Conservation (phyloP, 2,113 vertebrate species). For the Rallus limicola region DNA sequence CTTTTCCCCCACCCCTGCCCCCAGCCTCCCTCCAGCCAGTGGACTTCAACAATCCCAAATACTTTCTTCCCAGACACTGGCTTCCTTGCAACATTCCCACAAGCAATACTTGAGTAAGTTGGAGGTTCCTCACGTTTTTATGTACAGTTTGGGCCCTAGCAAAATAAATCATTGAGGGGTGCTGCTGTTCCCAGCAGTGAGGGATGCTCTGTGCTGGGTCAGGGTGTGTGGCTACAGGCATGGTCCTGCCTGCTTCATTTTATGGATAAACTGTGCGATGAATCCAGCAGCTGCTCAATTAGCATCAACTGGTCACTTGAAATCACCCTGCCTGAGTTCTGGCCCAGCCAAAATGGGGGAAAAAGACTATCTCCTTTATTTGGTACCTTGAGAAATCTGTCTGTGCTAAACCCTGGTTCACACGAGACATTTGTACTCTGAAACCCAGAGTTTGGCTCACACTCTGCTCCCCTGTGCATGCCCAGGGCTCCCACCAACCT, state of each 20-base stretch:
- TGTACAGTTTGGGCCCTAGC: background rate
- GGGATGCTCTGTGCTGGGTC: background rate
- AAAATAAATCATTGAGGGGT: background rate
- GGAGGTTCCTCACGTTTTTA: background rate
- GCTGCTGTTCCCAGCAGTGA: background rate
- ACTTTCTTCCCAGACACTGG: background rate
- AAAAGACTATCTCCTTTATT: rapidly evolving
- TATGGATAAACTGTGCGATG: rapidly evolving
- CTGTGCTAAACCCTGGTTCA: rapidly evolving
- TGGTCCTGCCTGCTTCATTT: rapidly evolving
- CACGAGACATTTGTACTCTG: rapidly evolving
- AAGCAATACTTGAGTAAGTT: background rate
- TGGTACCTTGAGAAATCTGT: background rate
- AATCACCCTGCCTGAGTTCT: background rate
- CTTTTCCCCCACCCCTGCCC: background rate
- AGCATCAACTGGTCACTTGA: background rate
- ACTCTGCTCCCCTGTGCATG: rapidly evolving
- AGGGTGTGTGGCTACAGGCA: too few relatives aligned
- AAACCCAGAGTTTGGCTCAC: rapidly evolving
- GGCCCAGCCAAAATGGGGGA: background rate
- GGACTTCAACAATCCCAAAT: background rate
- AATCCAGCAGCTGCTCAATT: rapidly evolving
- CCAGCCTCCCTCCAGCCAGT: background rate
- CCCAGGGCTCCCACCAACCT: background rate
- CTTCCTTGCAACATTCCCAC: background rate